Conservation (phyloP, 2,797 vertebrate genomes). For the Anguilla pacifica region DNA sequence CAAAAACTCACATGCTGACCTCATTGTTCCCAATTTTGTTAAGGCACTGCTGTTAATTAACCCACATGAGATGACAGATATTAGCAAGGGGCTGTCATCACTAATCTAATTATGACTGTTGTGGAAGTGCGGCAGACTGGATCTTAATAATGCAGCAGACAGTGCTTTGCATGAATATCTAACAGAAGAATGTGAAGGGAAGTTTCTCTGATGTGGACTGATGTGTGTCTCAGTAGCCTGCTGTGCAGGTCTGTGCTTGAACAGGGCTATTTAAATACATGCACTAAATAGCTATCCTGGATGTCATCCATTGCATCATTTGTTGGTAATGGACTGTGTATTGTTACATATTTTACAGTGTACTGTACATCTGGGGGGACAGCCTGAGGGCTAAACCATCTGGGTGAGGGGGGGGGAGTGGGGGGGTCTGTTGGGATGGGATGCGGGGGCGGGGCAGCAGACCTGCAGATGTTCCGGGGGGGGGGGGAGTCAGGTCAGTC, state of each 20-base stretch:
- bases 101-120: conserved; percentile 6
- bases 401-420: conserved; percentile 11
- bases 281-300: not conserved
- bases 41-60: not conserved
- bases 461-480: not conserved
- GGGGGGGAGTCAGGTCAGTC: not conserved
- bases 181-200: not conserved
- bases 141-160: not conserved
- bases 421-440: conserved; percentile 51
- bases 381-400: conserved; percentile 66
- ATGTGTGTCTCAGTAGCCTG: not conserved
- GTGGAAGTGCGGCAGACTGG: not conserved
- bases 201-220: not conserved
- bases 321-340: not conserved
- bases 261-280: not conserved
- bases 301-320: not conserved
- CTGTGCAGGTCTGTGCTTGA: not conserved
- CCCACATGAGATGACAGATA: conserved; percentile 5
- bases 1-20: not conserved
- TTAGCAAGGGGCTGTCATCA: not conserved
- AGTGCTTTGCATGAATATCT: not conserved
- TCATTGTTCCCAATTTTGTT: not conserved
- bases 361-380: conserved; percentile 58
- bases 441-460: not conserved
- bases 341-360: not conserved